Conservation (phyloP, 2,888 invertebrate genomes). For the Drosophila algonquin region DNA sequence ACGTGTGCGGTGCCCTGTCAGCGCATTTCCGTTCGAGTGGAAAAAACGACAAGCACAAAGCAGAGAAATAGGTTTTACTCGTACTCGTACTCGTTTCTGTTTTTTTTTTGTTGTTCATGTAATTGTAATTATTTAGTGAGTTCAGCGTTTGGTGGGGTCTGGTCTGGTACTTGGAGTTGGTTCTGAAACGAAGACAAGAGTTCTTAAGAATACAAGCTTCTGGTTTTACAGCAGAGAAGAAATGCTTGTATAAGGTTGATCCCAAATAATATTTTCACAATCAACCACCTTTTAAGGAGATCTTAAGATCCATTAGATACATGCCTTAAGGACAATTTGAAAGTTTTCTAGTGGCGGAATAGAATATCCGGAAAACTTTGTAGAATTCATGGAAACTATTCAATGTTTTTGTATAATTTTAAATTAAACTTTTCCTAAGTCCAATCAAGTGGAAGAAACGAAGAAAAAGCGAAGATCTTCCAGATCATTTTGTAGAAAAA, state of each 20-base stretch:
- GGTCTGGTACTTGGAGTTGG: not conserved
- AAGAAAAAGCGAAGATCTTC: no score
- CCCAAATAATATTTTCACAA: not conserved
- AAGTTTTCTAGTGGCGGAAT: no score
- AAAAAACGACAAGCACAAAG: constrained; percentile 61
- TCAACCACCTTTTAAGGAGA: no score
- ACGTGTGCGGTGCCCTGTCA: constrained; percentile 75
- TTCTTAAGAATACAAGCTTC: not conserved
- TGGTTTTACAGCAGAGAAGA: not conserved
- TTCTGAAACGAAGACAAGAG: not conserved
- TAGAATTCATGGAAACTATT: no score
- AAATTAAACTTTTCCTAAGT: no score
- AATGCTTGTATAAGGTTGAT: not conserved
- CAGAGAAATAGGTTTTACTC: constrained; percentile 32
- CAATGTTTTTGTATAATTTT: no score
- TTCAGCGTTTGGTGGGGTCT: not conserved
- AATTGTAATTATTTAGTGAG: not conserved
- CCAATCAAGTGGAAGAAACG: no score
- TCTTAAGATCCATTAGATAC: no score
- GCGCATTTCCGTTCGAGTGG: constrained; percentile 72
- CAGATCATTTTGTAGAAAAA: no score
- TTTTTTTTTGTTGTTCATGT: constrained; percentile 5
- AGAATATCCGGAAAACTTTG: no score
- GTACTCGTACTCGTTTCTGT: not conserved
- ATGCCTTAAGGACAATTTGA: no score